Evolutionary conservation across 1,140 invertebrate species (phyloP), one percentile per base, ranked within the genome.

Genomic region (Catajapyx aquilonaris): DNA sequence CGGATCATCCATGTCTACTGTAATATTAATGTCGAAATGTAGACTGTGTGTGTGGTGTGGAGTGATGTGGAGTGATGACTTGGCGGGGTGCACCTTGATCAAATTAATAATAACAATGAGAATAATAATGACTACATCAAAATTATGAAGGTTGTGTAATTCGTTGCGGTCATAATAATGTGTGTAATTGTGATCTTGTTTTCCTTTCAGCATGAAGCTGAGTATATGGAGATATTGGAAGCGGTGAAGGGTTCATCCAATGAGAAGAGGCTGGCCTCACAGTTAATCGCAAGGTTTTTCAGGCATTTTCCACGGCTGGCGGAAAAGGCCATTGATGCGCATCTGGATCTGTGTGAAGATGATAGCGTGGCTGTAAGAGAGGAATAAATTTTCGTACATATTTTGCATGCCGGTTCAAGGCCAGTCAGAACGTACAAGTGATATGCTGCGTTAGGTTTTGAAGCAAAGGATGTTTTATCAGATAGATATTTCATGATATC

Each of bases 311-410:
- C 90, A 7, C 64, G 69, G 42, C 57, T 86, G 34, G 69, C 76
- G 5, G 74, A 84, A 48, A 70, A 80, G 52, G 83, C 87, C 4
- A 76, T 94, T 40, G 81, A 95, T 62, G 81, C 85, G 41, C 69
- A 88, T 48, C 71, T 95, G 45, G 87, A 95, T 65, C 62, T 96
- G 1, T 94, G 88, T 56, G 91, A 95, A 64, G 88, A 95, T 69
- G 80, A 85, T 51, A 87, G 95, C 61, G 68, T 84, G 43, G 69
- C 75, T 48, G 83, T 88, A 65, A 66, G 71, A 69, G 11, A 33
- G 32, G 10, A 11, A n/a, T n/a, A n/a, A n/a, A n/a, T n/a, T n/a
- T n/a, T n/a, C n/a, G n/a, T n/a, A n/a, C n/a, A n/a, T n/a, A n/a
- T n/a, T n/a, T n/a, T n/a, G n/a, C n/a, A n/a, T n/a, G n/a, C n/a